Evolutionary conservation across 2,113 vertebrate species (phyloP), one percentile per base, ranked within the genome.

Genomic region (Chaenogobius annularis): DNA sequence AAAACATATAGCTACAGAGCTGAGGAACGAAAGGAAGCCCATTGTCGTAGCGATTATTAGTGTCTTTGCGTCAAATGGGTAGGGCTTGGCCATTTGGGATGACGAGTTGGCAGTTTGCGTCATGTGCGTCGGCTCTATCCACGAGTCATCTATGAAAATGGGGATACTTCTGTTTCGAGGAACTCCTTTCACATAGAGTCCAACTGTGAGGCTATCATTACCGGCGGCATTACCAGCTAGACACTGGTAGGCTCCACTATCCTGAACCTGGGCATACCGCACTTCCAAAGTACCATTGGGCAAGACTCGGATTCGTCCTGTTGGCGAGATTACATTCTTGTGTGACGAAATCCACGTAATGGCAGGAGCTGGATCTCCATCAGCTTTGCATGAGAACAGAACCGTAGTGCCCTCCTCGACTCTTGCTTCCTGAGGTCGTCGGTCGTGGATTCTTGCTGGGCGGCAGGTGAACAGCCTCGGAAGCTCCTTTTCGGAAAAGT

Each of bases 1-100:
- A 44, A 97, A 97, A 75, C 96, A 97, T 56, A 96, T 91, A 46
- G 90, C 92, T 26, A 96, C 95, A 0, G 96, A 96, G 81, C 95
- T 95, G 56, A 97, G 91, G 77, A 97, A 97, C 2, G 95, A 96
- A 69, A 96, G 90, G 70, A 95, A 94, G 26, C 96, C 96, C 68
- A 96, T 95, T 1, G 94, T 95, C 50, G 94, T 92, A 79, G 96
- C 95, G 23, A 96, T 94, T n/a, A 92, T 90, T 44, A 96, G 86
- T 0, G 94, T 95, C 80, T 94, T 94, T 64, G 91, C 90, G 26
- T 95, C 94, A 64, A 95, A 93, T 0, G 92, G 91, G 68, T 91
- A 93, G 6, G 91, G 88, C 75, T 87, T 92, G 46, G 90, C 78
- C 78, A 84, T 83, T 61, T 90, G 91, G 47, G 88, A 82, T 0